Base-by-base conservation (phyloP, 2,113 vertebrate species). In the Brachionichthys hirsutus region DNA sequence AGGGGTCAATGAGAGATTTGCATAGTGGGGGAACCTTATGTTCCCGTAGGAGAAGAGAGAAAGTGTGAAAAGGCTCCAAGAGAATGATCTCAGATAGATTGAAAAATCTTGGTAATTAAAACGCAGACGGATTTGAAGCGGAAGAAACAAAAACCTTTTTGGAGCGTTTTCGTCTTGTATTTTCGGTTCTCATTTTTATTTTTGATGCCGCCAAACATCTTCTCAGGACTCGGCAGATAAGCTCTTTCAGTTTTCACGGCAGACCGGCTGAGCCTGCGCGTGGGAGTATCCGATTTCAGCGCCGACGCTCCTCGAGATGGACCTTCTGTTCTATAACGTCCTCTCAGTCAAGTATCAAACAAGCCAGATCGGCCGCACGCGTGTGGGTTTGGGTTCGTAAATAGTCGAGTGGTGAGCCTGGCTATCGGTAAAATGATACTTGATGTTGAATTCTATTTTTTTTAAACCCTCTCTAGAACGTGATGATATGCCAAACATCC, bases 271-370 rank as follows among this genome's bases (percentile, higher is more conserved):
- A 67, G 49, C 55, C 30, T 59, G 70, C 15, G 54, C 50, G 80
- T 76, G 59, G 74, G 82, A 73, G 76, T 65, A 62, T 83, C 67
- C 30, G 68, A 65, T 81, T 81, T 84, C 84, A 85, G 62, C 20
- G 2, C 67, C 38, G 54, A 80, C 62, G 53, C 63, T 58, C 34
- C 59, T 80, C 52, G 76, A 83, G 70, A 79, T 82, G 75, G 58
- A 71, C 18, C 70, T 73, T 9, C 50, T 57, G 62, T 66, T 81
- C 44, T 24, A 5, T 52, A 65, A 73, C 68, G 55, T 76, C 69
- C 66, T 58, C 67, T 55, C 57, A 50, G 48, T 71, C 56, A 30
- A 73, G 54, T 52, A 16, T 43, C 14, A 73, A 78, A 46, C 10
- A 10, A 2, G 51, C 16, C 66, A 55, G 35, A 80, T 16, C 55